These are phyloP conservation scores for Meles meles DNA, from an alignment of 2,113 vertebrate genomes.

Conservation along the genomic window DNA sequence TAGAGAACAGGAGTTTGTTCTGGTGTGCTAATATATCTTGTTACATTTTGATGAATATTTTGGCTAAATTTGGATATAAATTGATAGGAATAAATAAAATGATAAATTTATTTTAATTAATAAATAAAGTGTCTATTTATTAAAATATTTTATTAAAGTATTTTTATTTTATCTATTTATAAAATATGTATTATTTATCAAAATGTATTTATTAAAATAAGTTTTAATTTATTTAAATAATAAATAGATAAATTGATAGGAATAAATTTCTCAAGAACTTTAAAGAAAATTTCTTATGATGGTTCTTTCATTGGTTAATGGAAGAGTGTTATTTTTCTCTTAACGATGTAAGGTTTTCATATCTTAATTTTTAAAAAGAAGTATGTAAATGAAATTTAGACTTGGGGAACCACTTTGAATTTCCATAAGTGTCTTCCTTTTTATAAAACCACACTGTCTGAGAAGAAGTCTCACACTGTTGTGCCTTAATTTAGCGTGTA, in stretches of 20 bases:
- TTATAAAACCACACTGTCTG: not conserved
- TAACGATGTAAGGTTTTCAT: not conserved
- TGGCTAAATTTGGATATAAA: conserved; percentile 10
- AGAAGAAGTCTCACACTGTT: not conserved
- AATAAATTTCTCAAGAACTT: conserved; percentile 2
- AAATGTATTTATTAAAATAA: no score
- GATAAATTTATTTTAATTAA: no score
- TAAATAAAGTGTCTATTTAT: no score
- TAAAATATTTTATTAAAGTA: no score
- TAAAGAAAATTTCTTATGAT: conserved; percentile 22
- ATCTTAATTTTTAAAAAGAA: conserved; percentile 16
- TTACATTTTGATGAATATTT: conserved; percentile 35
- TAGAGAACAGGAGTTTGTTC: not conserved
- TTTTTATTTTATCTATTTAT: no score
- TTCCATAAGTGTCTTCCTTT: not conserved
- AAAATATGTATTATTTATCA: no score
- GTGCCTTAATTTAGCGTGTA: not conserved
- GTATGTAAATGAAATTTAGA: not conserved
- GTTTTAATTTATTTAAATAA: no score
- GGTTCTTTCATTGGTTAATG: not conserved
- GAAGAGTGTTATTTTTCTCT: not conserved
- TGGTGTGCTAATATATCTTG: not conserved
- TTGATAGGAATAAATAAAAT: not conserved
- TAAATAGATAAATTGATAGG: not conserved
- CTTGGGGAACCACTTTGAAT: not conserved